Base-by-base conservation (phyloP, 2,113 vertebrate genomes). In the Amia ocellicauda region DNA sequence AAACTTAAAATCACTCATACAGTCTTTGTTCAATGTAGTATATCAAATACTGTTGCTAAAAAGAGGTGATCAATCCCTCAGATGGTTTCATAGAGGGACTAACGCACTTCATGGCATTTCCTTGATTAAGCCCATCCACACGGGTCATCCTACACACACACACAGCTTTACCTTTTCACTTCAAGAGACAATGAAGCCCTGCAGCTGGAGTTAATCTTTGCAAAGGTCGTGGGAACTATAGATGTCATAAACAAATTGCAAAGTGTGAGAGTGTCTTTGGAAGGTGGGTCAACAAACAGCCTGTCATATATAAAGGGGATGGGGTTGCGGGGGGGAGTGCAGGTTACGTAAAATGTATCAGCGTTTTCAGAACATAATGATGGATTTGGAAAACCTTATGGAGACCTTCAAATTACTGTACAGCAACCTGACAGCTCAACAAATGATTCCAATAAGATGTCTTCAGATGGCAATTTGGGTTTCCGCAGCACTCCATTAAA, bases 191-290 rank as follows among this genome's bases (percentile, higher is more conserved):
- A 65, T 58, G 55, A 65, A 65, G 36, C 28, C 63, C 63, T 58
- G 54, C 31, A 43, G 63, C 55, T 31, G 42, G 29, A 65, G 45
- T 58, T 58, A 58, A 65, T 65, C 54, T 65, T 58, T 58, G 11
- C 55, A 65, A 65, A 65, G 63, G 63, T 65, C 63, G 51, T 19
- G 55, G 55, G 8, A 19, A 45, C 54, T 58, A 65, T 17, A 31
- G 16, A 17, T 43, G 29, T 50, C 58, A 65, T 65, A 65, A 65
- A 65, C 50, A 27, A 54, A 54, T 58, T 58, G 42, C 55, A 58
- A 43, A 58, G 54, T 47, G 54, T 51, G 31, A 65, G 63, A 22
- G 50, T 65, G 58, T 65, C 63, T 65, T 65, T 65, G 50, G 63
- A 58, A 56, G 52, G 45, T 58, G 55, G 55, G 57, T 58, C 43